phyloP scores from a whole-genome alignment of 92 coral and sea anemone species.

The Parazoanthus swiftii region DNA sequence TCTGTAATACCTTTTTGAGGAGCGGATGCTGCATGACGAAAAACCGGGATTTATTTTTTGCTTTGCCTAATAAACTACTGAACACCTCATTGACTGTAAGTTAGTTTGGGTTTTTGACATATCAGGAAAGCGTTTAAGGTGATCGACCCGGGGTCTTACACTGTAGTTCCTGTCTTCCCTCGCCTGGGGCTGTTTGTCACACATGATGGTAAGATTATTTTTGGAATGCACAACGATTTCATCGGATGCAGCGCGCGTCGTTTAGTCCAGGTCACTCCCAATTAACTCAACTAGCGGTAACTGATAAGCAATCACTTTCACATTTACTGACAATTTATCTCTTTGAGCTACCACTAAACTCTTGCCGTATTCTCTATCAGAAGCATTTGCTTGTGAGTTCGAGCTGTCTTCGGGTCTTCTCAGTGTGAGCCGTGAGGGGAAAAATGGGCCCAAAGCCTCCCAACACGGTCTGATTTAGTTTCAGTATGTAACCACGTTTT shows the following conservation, averaged over 20 bases:
- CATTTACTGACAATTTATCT: neutral
- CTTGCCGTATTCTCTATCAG: neutral
- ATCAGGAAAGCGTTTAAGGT: too few species aligned
- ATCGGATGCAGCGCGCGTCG: neutral
- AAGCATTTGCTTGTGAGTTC: neutral
- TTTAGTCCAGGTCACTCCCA: constrained; percentile 10
- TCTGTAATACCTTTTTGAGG: too few species aligned
- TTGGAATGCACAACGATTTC: neutral
- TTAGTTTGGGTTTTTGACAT: too few species aligned
- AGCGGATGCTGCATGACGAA: too few species aligned
- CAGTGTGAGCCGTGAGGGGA: neutral
- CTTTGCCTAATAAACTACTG: too few species aligned
- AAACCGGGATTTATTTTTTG: too few species aligned
- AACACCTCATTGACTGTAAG: too few species aligned
- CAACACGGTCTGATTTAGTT: neutral
- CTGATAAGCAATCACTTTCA: neutral
- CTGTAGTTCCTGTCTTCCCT: neutral
- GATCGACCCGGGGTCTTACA: too few species aligned
- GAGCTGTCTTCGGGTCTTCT: neutral
- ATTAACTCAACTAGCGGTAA: neutral
- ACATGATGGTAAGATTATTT: neutral
- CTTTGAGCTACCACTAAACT: neutral
- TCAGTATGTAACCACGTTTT: neutral
- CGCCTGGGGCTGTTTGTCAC: neutral
- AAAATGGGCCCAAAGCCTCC: neutral